A percentile compares a stretch with the other conserved stretches of the same genome.
Conservation (phyloP, 1,140 invertebrate species). For the Neodiprion fabricii region DNA sequence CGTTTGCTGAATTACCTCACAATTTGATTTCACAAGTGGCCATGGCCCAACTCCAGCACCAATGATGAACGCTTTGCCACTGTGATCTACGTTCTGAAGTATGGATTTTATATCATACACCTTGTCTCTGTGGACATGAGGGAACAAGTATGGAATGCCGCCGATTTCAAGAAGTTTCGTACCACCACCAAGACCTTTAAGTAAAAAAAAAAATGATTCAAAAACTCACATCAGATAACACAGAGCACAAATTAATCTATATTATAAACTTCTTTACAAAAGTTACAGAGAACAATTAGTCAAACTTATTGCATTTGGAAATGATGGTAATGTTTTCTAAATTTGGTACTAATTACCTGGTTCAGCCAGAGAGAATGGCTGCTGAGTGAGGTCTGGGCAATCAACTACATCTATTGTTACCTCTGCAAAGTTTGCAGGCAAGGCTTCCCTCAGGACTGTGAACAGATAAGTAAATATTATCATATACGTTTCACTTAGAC, state of each 20-base stretch:
- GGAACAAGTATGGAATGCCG: slow-evolving; percentile 82
- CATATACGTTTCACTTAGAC: neutral
- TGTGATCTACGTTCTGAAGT: slow-evolving; percentile 57
- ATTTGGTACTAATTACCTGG: slow-evolving; percentile 65
- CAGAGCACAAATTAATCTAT: too few relatives aligned
- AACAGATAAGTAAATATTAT: slow-evolving; percentile 31
- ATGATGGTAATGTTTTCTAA: slow-evolving; percentile 19
- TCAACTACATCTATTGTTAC: slow-evolving; percentile 77
- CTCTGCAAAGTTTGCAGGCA: slow-evolving; percentile 74
- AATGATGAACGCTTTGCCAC: slow-evolving; percentile 70
- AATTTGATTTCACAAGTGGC: slow-evolving; percentile 77
- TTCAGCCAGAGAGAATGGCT: slow-evolving; percentile 78
- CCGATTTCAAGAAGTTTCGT: slow-evolving; percentile 83
- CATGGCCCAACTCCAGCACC: slow-evolving; percentile 92
- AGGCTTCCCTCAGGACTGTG: slow-evolving; percentile 75
- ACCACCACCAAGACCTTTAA: slow-evolving; percentile 77
- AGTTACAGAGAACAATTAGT: slow-evolving; percentile 8
- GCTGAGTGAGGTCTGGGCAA: slow-evolving; percentile 81
- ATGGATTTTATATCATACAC: slow-evolving; percentile 79
- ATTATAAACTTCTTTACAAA: neutral
- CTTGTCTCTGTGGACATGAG: slow-evolving; percentile 77
- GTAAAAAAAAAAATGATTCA: slow-evolving; percentile 29
- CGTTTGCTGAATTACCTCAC: slow-evolving; percentile 68
- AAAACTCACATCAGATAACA: neutral
- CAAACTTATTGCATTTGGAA: slow-evolving; percentile 17